A percentile compares a stretch with the other conserved stretches of the same genome.
Conservation (phyloP, 2,888 invertebrate genomes). For the Ptilodon capucinus region DNA sequence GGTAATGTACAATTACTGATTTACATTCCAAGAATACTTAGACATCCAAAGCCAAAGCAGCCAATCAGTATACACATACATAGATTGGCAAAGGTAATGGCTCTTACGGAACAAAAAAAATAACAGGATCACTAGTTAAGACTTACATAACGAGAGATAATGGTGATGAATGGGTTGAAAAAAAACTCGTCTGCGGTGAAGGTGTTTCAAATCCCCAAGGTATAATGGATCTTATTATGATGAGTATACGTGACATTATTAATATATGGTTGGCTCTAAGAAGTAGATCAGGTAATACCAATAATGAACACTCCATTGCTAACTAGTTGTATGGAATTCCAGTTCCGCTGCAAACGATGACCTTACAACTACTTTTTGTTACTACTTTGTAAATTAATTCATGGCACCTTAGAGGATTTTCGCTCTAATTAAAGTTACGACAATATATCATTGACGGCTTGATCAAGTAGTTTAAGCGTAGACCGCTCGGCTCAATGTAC, state of each 20-base stretch:
- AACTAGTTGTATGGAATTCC: slow-evolving; percentile 6
- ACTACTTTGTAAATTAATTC: too few relatives aligned
- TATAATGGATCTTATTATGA: slow-evolving; percentile 7
- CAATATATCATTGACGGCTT: too few relatives aligned
- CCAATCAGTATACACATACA: neutral
- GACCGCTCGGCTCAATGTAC: too few relatives aligned
- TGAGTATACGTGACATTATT: slow-evolving; percentile 10
- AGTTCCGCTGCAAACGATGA: neutral
- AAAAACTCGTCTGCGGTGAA: neutral
- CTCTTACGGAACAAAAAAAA: slow-evolving; percentile 4
- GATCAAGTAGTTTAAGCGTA: too few relatives aligned
- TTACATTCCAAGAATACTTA: too few relatives aligned
- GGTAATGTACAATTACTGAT: too few relatives aligned
- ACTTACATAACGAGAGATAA: slow-evolving; percentile 16
- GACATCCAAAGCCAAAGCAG: too few relatives aligned
- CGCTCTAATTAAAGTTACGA: neutral
- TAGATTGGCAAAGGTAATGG: neutral
- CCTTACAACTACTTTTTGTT: neutral
- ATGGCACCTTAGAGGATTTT: too few relatives aligned
- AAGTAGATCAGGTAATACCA: slow-evolving; percentile 25
- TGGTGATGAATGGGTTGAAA: slow-evolving; percentile 25
- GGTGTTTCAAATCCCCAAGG: slow-evolving; percentile 6
- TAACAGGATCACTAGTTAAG: slow-evolving; percentile 2
- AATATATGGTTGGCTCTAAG: slow-evolving; percentile 28
- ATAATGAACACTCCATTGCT: slow-evolving; percentile 13